phyloP scores from a whole-genome alignment of 2,113 vertebrate species.

The Sialia sialis region DNA sequence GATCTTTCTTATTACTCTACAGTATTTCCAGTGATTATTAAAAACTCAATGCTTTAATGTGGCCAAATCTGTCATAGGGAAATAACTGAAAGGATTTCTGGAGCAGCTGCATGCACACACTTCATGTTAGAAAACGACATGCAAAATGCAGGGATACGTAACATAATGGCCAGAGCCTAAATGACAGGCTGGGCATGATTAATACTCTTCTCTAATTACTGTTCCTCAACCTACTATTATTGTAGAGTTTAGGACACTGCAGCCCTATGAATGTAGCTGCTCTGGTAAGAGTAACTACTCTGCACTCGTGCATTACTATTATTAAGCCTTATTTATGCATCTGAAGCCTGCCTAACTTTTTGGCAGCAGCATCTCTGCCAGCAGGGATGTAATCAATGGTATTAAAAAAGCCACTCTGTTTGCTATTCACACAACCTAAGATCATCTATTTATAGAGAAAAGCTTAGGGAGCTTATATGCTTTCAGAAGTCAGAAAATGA shows the following conservation, averaged over 20 bases:
- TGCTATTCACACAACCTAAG: conserved; percentile 61
- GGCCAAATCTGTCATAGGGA: conserved; percentile 76
- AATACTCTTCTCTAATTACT: conserved; percentile 73
- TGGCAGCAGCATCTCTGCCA: conserved; percentile 65
- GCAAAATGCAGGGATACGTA: conserved; percentile 68
- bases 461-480: conserved; percentile 50
- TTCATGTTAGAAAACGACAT: conserved; percentile 73
- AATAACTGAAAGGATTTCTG: conserved; percentile 68
- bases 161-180: conserved; percentile 72
- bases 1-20: conserved; percentile 69
- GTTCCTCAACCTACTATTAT: conserved; percentile 76
- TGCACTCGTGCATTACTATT: conserved; percentile 51
- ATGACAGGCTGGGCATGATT: conserved; percentile 74
- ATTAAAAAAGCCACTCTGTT: conserved; percentile 51
- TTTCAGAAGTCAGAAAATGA: conserved; percentile 52
- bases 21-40: conserved; percentile 70
- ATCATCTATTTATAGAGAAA: conserved; percentile 63
- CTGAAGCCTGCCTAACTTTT: conserved; percentile 69
- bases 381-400: conserved; percentile 65
- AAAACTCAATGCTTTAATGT: conserved; percentile 75
- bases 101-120: conserved; percentile 68
- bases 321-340: conserved; percentile 70
- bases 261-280: conserved; percentile 57
- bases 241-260: conserved; percentile 64
- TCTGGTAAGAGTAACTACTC: conserved; percentile 62